A percentile compares a stretch with the other conserved stretches of the same genome.
Evolutionary conservation across 2,797 vertebrate species (phyloP).

Genomic region (Ciconia nigra): DNA sequence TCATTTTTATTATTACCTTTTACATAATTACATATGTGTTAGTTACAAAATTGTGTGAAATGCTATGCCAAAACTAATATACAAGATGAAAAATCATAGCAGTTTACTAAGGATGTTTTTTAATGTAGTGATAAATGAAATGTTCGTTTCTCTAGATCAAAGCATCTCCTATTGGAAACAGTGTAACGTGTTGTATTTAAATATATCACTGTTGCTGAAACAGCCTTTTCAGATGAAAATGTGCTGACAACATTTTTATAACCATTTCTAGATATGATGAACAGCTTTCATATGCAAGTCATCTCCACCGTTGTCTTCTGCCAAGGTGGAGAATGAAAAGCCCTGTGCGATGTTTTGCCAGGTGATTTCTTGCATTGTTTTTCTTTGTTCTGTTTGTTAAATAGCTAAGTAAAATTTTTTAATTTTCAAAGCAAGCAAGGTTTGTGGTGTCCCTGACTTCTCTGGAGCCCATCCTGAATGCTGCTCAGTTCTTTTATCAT

Average conservation of each 20-base stretch:
- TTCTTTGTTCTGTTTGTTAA: neutral
- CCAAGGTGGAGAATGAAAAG: neutral
- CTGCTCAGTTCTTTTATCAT: neutral
- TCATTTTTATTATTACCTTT: neutral
- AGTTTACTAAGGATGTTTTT: neutral
- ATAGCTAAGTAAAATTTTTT: neutral
- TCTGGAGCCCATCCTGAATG: neutral
- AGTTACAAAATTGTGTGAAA: neutral
- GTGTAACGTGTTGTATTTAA: neutral
- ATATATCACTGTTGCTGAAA: neutral
- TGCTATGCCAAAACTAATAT: conserved; percentile 4
- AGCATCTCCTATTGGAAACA: neutral
- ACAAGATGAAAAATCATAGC: neutral
- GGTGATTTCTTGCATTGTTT: neutral
- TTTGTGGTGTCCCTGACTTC: neutral
- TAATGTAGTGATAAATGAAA: neutral
- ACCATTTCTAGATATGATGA: neutral
- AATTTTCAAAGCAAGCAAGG: neutral
- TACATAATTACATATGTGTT: neutral
- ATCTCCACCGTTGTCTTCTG: neutral
- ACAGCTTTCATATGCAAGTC: neutral
- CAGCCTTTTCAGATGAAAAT: neutral
- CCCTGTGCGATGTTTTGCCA: neutral
- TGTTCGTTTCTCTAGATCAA: neutral
- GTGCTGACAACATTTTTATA: neutral